Percentiles rank a stretch among this genome's conserved stretches.
Conservation (phyloP, 2,113 vertebrate genomes). For the Vanacampus margaritifer region DNA sequence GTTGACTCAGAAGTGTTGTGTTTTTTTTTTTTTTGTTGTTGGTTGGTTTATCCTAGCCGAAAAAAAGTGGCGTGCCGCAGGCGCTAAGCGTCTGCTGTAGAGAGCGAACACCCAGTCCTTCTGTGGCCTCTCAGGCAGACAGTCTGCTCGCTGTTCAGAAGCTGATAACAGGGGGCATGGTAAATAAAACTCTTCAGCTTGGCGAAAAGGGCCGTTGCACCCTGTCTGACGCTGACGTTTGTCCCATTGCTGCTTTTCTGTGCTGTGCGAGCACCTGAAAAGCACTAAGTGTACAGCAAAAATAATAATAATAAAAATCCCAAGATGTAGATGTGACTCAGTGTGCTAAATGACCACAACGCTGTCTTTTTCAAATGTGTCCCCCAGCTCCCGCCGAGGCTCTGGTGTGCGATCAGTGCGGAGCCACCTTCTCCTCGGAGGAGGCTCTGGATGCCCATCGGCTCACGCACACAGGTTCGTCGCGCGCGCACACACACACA, state of each 20-base stretch:
- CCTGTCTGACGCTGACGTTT: slow-evolving; percentile 86
- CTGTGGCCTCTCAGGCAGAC: slow-evolving; percentile 89
- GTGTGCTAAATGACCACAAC: slow-evolving; percentile 29
- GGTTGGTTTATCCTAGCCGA: slow-evolving; percentile 10
- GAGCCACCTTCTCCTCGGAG: slow-evolving; percentile 92
- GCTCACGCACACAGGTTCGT: slow-evolving; percentile 89
- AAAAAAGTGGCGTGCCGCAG: slow-evolving; percentile 64
- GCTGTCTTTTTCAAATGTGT: slow-evolving; percentile 28
- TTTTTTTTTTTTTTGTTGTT: not conserved
- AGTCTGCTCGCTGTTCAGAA: slow-evolving; percentile 83
- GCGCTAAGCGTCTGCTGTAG: slow-evolving; percentile 78
- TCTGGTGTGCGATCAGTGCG: slow-evolving; percentile 94
- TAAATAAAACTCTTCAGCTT: slow-evolving; percentile 91
- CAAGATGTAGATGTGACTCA: slow-evolving; percentile 30
- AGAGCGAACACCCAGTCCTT: slow-evolving; percentile 89
- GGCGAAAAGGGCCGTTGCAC: slow-evolving; percentile 65
- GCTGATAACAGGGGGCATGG: slow-evolving; percentile 89
- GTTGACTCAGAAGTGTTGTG: slow-evolving; percentile 64
- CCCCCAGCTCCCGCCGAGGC: slow-evolving; percentile 89
- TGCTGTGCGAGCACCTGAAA: slow-evolving; percentile 71
- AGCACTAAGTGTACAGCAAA: slow-evolving; percentile 30
- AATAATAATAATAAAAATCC: slow-evolving; percentile 22
- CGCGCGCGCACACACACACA: slow-evolving; percentile 7
- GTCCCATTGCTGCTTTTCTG: slow-evolving; percentile 77
- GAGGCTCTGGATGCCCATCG: slow-evolving; percentile 91